Conservation (phyloP, 2,113 vertebrate species). For the Uropsilus gracilis region DNA sequence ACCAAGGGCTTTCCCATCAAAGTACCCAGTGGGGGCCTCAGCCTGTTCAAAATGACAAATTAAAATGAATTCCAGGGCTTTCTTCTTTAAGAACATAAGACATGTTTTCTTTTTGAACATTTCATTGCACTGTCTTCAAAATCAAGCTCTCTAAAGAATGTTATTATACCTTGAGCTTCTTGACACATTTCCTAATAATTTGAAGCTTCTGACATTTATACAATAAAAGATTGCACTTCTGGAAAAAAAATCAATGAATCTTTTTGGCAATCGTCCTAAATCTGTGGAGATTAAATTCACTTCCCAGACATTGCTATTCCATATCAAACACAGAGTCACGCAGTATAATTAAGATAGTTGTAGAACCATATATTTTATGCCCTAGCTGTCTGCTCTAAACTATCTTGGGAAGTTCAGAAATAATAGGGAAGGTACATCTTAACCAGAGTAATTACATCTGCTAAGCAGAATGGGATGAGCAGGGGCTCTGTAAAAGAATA, state of each 20-base stretch:
- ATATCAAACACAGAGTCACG: constrained; percentile 48
- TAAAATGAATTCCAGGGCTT: constrained; percentile 55
- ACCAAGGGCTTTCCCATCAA: constrained; percentile 51
- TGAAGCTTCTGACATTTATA: constrained; percentile 75
- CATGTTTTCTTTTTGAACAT: constrained; percentile 70
- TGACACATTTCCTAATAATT: constrained; percentile 68
- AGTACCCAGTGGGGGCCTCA: constrained; percentile 41
- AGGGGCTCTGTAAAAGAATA: constrained; percentile 14
- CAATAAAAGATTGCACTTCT: constrained; percentile 66
- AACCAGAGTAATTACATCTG: constrained; percentile 70
- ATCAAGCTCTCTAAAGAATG: constrained; percentile 56
- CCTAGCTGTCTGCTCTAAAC: constrained; percentile 72
- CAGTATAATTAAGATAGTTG: constrained; percentile 69
- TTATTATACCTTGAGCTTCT: constrained; percentile 73
- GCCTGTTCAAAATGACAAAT: constrained; percentile 61
- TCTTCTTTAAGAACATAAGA: constrained; percentile 68
- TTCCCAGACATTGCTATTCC: constrained; percentile 74
- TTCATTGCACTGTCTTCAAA: constrained; percentile 52
- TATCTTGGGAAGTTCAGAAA: constrained; percentile 66
- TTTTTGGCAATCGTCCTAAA: constrained; percentile 78
- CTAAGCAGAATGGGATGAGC: constrained; percentile 66
- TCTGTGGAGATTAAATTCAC: constrained; percentile 75
- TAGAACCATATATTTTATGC: constrained; percentile 73
- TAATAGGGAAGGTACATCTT: constrained; percentile 65
- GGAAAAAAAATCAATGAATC: constrained; percentile 68